Evolutionary conservation across 2,888 invertebrate genomes (phyloP).

Genomic region (Drosophila helvetica): DNA sequence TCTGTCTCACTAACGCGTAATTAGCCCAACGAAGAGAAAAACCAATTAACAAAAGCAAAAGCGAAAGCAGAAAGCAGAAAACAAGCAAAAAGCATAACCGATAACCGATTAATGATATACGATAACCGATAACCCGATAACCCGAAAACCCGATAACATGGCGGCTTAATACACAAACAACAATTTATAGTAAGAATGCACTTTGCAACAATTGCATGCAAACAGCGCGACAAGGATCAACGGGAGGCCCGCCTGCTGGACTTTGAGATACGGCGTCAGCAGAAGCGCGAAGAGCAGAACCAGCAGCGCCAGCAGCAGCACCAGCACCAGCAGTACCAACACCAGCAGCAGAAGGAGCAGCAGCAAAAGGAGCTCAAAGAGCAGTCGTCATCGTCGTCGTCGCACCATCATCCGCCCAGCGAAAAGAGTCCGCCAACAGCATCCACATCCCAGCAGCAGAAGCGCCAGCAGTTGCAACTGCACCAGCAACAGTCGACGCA

Average conservation of each 20-base stretch:
- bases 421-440: slow-evolving; percentile 73
- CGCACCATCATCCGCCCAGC: slow-evolving; percentile 19
- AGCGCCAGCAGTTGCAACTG: slow-evolving; percentile 65
- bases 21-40: slow-evolving; percentile 8
- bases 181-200: slow-evolving; percentile 76
- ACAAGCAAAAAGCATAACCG: not conserved
- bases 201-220: slow-evolving; percentile 80
- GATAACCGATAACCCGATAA: slow-evolving; percentile 17
- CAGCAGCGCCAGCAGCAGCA: slow-evolving; percentile 81
- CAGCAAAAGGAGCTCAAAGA: slow-evolving; percentile 56
- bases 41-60: slow-evolving; percentile 1
- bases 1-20: slow-evolving; percentile 44
- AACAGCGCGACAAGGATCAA: slow-evolving; percentile 83
- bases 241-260: slow-evolving; percentile 84
- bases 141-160: slow-evolving; percentile 51
- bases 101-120: slow-evolving; percentile 8
- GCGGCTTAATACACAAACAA: slow-evolving; percentile 55
- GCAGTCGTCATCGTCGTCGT: slow-evolving; percentile 52
- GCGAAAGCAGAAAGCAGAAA: slow-evolving; percentile 1
- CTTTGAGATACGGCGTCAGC: slow-evolving; percentile 83
- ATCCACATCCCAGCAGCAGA: slow-evolving; percentile 69
- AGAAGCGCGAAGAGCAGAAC: slow-evolving; percentile 83
- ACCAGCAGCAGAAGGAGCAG: slow-evolving; percentile 77
- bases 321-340: slow-evolving; percentile 79
- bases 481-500: slow-evolving; percentile 46